Evolutionary conservation across 2,888 invertebrate genomes (phyloP).

Genomic region (Parnassius apollo): DNA sequence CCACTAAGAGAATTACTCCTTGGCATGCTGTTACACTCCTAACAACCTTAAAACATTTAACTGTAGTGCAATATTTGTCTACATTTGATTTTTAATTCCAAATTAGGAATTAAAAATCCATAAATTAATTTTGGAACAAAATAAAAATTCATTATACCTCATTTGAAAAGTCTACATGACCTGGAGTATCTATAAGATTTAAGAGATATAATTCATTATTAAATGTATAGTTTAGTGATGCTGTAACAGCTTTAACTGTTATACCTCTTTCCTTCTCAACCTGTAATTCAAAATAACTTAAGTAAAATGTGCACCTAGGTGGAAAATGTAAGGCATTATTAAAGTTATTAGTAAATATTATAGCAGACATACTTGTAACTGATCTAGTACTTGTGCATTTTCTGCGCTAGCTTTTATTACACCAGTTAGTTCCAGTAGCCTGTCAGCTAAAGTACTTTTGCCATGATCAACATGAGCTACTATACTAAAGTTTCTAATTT

Average conservation of each 20-base stretch:
- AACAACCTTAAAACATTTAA: constrained; percentile 80
- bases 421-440: constrained; percentile 96
- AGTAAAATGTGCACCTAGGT: too few relatives aligned
- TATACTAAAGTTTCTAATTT: constrained; percentile 96
- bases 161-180: constrained; percentile 98
- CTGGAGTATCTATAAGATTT: constrained; percentile 98
- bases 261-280: constrained; percentile 98
- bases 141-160: constrained; percentile 83
- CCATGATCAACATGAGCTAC: constrained; percentile 99
- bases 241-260: constrained; percentile 98
- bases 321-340: too few relatives aligned
- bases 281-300: constrained; percentile 49
- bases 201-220: constrained; percentile 88
- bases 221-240: constrained; percentile 89
- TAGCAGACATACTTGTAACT: constrained; percentile 78
- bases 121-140: too few relatives aligned
- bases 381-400: constrained; percentile 87
- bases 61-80: not conserved
- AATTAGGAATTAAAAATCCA: too few relatives aligned
- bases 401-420: constrained; percentile 85
- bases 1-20: constrained; percentile 96
- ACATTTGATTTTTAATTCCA: too few relatives aligned
- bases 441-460: constrained; percentile 97
- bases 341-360: not conserved
- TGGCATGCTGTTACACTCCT: constrained; percentile 96